A percentile compares a stretch with the other conserved stretches of the same genome.
Evolutionary conservation across 2,888 invertebrate genomes (phyloP).

Genomic region (Tubulanus polymorphus): DNA sequence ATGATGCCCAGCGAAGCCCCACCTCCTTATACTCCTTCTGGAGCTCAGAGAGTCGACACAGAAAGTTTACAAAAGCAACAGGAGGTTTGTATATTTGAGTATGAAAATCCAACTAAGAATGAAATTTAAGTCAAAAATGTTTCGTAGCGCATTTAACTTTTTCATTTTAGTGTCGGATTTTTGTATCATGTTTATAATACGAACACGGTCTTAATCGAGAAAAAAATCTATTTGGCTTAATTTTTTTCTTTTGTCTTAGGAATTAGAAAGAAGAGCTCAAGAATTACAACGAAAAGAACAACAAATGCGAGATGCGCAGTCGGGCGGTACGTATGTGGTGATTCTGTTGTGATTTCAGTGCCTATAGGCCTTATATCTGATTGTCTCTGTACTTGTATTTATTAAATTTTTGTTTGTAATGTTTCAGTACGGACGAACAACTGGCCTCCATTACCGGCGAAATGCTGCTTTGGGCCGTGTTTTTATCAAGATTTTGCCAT

Average conservation of each 20-base stretch:
- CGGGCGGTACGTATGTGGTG: background rate
- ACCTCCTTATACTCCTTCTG: constrained; percentile 63
- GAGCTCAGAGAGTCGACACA: constrained; percentile 60
- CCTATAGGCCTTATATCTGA: constrained; percentile 3
- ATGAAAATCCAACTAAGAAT: too few relatives aligned
- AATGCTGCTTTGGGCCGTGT: constrained; percentile 85
- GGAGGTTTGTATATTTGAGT: constrained; percentile 39
- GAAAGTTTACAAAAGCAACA: constrained; percentile 53
- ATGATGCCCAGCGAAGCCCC: constrained; percentile 66
- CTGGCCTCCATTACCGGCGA: constrained; percentile 94
- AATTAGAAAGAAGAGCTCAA: constrained; percentile 85
- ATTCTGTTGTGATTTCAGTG: constrained; percentile 8
- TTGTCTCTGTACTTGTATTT: background rate
- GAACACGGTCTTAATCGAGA: too few relatives aligned
- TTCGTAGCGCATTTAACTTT: too few relatives aligned
- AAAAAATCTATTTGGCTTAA: too few relatives aligned
- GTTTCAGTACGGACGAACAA: constrained; percentile 75
- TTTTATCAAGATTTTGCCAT: constrained; percentile 99
- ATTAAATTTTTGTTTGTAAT: constrained; percentile 14
- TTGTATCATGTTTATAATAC: too few relatives aligned
- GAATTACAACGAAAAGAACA: constrained; percentile 85
- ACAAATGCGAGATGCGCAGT: constrained; percentile 62
- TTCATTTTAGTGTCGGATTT: too few relatives aligned
- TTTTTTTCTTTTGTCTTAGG: constrained; percentile 59
- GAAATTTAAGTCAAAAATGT: too few relatives aligned